Evolutionary conservation across 2,113 vertebrate species (phyloP).

Genomic region (Indicator maculatus): DNA sequence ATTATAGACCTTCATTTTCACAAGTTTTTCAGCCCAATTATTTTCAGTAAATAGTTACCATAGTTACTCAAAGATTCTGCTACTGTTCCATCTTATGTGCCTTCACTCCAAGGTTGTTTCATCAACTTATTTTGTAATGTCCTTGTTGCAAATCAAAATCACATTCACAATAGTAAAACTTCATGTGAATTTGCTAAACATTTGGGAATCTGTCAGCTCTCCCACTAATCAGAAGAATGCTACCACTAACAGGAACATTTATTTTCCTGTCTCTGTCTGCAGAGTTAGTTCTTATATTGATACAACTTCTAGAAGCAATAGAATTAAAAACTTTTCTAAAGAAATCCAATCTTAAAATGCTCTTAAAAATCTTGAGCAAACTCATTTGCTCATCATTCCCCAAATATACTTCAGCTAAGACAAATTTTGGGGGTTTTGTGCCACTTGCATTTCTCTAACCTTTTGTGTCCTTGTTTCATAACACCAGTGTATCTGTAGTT

Average conservation of each 20-base stretch:
- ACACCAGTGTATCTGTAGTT: not conserved
- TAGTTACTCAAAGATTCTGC: not conserved
- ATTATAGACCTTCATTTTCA: not conserved
- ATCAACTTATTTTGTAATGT: not conserved
- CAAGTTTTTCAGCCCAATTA: constrained; percentile 8
- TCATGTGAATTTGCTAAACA: not conserved
- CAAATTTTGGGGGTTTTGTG: not conserved
- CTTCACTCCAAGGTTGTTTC: not conserved
- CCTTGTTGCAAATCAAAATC: not conserved
- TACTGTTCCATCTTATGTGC: not conserved
- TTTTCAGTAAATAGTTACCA: constrained; percentile 43
- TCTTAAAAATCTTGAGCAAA: not conserved
- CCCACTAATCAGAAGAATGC: not conserved
- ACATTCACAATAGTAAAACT: not conserved
- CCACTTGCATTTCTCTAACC: not conserved
- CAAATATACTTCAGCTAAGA: not conserved
- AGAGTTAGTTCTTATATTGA: not conserved
- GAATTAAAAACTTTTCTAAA: not conserved
- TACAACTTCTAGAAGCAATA: not conserved
- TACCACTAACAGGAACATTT: not conserved
- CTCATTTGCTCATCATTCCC: not conserved
- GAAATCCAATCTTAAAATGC: not conserved
- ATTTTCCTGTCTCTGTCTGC: not conserved
- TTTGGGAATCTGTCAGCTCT: not conserved
- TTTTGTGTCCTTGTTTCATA: not conserved